Base-by-base conservation (phyloP, 2,888 invertebrate species). In the Heliconius hortense region DNA sequence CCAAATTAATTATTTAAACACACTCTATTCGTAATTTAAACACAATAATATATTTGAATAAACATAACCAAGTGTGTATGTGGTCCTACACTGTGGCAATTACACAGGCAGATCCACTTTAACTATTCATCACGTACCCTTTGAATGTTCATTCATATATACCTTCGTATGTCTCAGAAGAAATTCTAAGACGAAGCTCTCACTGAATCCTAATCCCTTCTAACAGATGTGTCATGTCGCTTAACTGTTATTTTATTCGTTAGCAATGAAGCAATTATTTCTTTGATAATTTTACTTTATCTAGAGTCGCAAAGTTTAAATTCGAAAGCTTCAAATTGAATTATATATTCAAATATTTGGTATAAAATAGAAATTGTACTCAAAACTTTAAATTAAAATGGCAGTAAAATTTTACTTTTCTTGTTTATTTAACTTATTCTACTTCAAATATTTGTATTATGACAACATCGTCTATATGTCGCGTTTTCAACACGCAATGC, bases 161-260 rank as follows among this genome's bases (percentile, higher is more conserved):
- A 53, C 39, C 56, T 64, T 24, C 39, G 66, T 66, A 64, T 59
- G 59, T 66, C 70, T 74, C 63, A 70, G 74, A 74, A 75, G 75
- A 71, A 69, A 75, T 75, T 75, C 75, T 75, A 71, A 70, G 63
- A 43, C 56, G 69, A 26, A 3, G 43, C 64, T 39, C 53, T 56
- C 70, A 24, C 56, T 66, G 75, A 70, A 75, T 75, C 63, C 64
- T 71, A 75, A 75, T 75, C 75, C 59, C 10, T 13, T 35, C 35
- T 64, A 63, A 71, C 75, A 75, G 75, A 75, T 75, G 75, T 75
- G 75, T 75, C 75, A 75, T 66, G 69, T 69, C 53, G n/a, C 18
- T 71, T 71, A 62, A 39, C 62, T 62, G 71, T 71, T 71, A 21
- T 24, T 70, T 70, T 70, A 28, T 63, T 63, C n/a, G 26, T 72